A percentile compares a stretch with the other conserved stretches of the same genome.
These are phyloP conservation scores for Euzetes globulus DNA, from an alignment of 2,888 invertebrate genomes.

Conservation along the genomic window DNA sequence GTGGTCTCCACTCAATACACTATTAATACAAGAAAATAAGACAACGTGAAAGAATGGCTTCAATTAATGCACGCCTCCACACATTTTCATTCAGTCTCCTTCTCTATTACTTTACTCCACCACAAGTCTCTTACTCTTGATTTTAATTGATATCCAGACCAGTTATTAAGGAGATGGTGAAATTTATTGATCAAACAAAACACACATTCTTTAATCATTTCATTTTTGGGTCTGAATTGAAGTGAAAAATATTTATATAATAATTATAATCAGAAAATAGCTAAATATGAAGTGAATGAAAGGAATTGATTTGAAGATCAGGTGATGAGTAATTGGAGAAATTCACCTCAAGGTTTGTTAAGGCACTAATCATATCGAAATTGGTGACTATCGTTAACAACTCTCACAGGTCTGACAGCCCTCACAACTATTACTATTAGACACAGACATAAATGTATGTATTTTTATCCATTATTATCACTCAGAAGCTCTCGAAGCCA, in stretches of 20 bases:
- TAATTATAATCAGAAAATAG: not conserved
- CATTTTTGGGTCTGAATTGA: not conserved
- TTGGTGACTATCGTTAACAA: not conserved
- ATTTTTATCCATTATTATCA: slow-evolving; percentile 20
- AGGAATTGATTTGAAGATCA: not conserved
- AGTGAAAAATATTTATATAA: not conserved
- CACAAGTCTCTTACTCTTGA: not conserved
- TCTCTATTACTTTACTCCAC: not conserved
- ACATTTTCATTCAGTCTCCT: slow-evolving; percentile 6
- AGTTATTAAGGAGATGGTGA: slow-evolving; percentile 1
- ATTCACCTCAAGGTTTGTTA: slow-evolving; percentile 20
- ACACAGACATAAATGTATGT: slow-evolving; percentile 13
- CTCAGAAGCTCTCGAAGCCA: slow-evolving; percentile 21
- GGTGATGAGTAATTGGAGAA: slow-evolving; percentile 10
- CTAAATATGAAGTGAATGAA: slow-evolving; percentile 12
- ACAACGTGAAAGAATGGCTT: slow-evolving; percentile 2
- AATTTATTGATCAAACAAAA: slow-evolving; percentile 24
- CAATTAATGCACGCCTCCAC: slow-evolving; percentile 27
- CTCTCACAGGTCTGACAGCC: not conserved
- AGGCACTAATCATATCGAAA: not conserved
- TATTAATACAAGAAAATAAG: not conserved
- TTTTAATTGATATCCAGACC: slow-evolving; percentile 21
- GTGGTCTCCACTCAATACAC: slow-evolving; percentile 8
- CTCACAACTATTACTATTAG: not conserved
- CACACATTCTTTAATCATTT: not conserved